phyloP scores from a whole-genome alignment of 1,140 invertebrate genomes.

The Drosophila nigrodunni region DNA sequence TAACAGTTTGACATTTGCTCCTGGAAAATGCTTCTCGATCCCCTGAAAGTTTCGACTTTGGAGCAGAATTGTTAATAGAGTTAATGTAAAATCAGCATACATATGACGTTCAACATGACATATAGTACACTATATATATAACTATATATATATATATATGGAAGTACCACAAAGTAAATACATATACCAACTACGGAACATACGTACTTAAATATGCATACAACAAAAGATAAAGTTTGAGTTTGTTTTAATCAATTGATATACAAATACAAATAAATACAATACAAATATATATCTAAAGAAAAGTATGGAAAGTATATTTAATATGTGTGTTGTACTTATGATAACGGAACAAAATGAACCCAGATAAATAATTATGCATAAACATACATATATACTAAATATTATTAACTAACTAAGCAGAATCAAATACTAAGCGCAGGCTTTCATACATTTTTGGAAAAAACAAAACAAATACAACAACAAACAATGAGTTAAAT shows the following conservation, averaged over 20 bases:
- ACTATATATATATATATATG: neutral
- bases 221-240: slow-evolving; percentile 23
- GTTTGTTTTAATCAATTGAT: slow-evolving; percentile 55
- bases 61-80: slow-evolving; percentile 26
- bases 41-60: slow-evolving; percentile 6
- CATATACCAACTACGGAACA: neutral
- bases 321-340: slow-evolving; percentile 39
- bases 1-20: neutral
- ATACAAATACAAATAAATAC: slow-evolving; percentile 82
- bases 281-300: slow-evolving; percentile 31
- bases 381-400: slow-evolving; percentile 36
- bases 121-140: slow-evolving; percentile 1
- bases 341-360: slow-evolving; percentile 16
- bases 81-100: slow-evolving; percentile 43
- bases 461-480: slow-evolving; percentile 33
- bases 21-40: slow-evolving; percentile 2
- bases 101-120: slow-evolving; percentile 62
- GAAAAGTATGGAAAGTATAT: slow-evolving; percentile 19
- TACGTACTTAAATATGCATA: slow-evolving; percentile 5
- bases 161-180: slow-evolving; percentile 10
- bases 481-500: slow-evolving; percentile 3
- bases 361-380: slow-evolving; percentile 38
- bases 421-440: slow-evolving; percentile 51
- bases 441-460: slow-evolving; percentile 82
- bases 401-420: slow-evolving; percentile 46